Evolutionary conservation across 2,888 invertebrate genomes (phyloP).

Genomic region (Tetheella fluctuosa): DNA sequence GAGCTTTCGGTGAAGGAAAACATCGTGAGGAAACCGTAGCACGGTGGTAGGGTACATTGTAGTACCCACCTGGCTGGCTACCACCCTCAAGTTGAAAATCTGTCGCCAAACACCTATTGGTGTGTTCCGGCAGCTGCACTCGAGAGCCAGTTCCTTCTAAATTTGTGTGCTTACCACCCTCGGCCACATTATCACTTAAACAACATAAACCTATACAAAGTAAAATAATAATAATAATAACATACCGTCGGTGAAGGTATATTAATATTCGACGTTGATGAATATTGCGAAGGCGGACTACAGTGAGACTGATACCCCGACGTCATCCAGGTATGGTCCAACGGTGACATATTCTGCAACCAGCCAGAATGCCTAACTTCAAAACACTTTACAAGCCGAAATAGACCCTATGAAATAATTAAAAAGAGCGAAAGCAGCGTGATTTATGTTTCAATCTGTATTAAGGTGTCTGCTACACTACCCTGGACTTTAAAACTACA

Average conservation of each 20-base stretch:
- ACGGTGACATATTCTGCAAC: conserved; percentile 77
- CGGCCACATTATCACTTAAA: too few species aligned
- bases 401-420: conserved; percentile 8
- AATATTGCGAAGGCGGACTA: conserved; percentile 83
- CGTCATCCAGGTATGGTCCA: conserved; percentile 87
- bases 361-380: conserved; percentile 35
- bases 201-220: too few species aligned
- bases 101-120: too few species aligned
- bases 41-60: too few species aligned
- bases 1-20: too few species aligned
- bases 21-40: too few species aligned
- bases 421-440: conserved; percentile 38
- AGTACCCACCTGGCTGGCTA: too few species aligned
- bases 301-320: conserved; percentile 82
- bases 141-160: too few species aligned
- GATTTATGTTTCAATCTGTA: conserved; percentile 18
- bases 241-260: conserved; percentile 86
- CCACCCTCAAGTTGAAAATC: too few species aligned
- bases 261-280: conserved; percentile 82
- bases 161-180: too few species aligned
- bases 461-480: neutral
- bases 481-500: neutral
- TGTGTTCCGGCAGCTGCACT: too few species aligned
- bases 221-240: too few species aligned
- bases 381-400: neutral